Evolutionary conservation across 2,888 invertebrate genomes (phyloP), one percentile per base, ranked within the genome.

Genomic region (Keiferia lycopersicella): DNA sequence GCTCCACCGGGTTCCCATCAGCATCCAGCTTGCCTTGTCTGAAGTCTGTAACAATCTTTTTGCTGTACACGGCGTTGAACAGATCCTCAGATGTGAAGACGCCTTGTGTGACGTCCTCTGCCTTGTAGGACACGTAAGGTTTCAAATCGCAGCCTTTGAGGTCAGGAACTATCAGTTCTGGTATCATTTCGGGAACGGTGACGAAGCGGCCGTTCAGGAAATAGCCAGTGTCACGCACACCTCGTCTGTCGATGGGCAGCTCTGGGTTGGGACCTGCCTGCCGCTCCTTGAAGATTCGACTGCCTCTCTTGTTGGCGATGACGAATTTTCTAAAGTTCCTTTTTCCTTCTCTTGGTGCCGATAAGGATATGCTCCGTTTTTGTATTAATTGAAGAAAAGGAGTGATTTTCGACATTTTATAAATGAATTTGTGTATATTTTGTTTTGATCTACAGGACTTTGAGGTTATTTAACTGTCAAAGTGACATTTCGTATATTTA

Each of bases 111-210:
- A 98, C 94, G 65, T 96, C 95, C 2, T 94, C 93, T 0, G 94
- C 93, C 83, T 94, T 94, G 83, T 99, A 99, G 0, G 98, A 97
- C 0, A 99, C 99, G 76, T 99, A 99, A 0, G 99, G 98, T 83
- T 97, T 98, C 20, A 99, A 87, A 87, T 95, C 89, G 78, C 96
- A 99, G 70, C 92, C 94, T 68, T 93, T 94, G 26, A 99, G 87
- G 83, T 98, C 95, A 0, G 99, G 99, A 1, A 99, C 98, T 64
- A 99, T 94, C 16, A 99, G 81, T 80, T 98, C 96, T 0, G 99
- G 98, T 69, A 97, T 94, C 95, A 95, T 98, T 92, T 99, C 98
- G 0, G 96, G 96, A 3, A 99, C 89, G 14, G 81, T 73, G 0
- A 94, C 82, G 77, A 92, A 95, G 69, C 92, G 90, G 0, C 93